A percentile compares a stretch with the other conserved stretches of the same genome.
phyloP scores from a whole-genome alignment of 2,797 vertebrate species.

The Malurus leucopterus region DNA sequence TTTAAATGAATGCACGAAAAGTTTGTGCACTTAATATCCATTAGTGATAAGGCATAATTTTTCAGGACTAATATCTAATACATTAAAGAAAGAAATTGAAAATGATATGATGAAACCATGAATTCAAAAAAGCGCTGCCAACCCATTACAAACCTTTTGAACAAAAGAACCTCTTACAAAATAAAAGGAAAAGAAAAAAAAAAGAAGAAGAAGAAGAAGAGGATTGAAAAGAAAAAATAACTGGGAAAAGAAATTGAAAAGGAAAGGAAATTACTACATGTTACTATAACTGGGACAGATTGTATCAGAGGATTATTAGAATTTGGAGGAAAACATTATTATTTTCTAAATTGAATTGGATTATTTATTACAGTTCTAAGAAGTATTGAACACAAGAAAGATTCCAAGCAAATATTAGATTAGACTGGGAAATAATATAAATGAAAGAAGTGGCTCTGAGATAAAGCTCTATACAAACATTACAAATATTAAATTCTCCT shows the following conservation, averaged over 20 bases:
- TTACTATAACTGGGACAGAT: slow-evolving; percentile 66
- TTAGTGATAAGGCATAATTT: slow-evolving; percentile 43
- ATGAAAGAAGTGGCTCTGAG: slow-evolving; percentile 60
- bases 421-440: slow-evolving; percentile 69
- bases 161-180: slow-evolving; percentile 44
- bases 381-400: slow-evolving; percentile 70
- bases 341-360: slow-evolving; percentile 76
- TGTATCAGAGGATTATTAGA: slow-evolving; percentile 71
- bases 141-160: slow-evolving; percentile 21
- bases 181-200: slow-evolving; percentile 24
- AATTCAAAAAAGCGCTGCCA: slow-evolving; percentile 17
- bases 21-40: slow-evolving; percentile 33
- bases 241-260: slow-evolving; percentile 63
- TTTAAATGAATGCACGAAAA: slow-evolving; percentile 37
- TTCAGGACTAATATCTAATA: slow-evolving; percentile 36
- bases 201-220: neutral
- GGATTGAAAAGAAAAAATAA: neutral
- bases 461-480: slow-evolving; percentile 76
- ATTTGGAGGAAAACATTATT: slow-evolving; percentile 73
- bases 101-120: slow-evolving; percentile 31
- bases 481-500: slow-evolving; percentile 75
- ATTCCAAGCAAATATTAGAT: slow-evolving; percentile 73
- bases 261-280: slow-evolving; percentile 68
- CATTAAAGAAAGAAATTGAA: slow-evolving; percentile 57
- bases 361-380: slow-evolving; percentile 76